Percentiles rank a stretch among this genome's conserved stretches.
Conservation (phyloP, 2,888 invertebrate genomes). For the Perizoma flavofasciatum region DNA sequence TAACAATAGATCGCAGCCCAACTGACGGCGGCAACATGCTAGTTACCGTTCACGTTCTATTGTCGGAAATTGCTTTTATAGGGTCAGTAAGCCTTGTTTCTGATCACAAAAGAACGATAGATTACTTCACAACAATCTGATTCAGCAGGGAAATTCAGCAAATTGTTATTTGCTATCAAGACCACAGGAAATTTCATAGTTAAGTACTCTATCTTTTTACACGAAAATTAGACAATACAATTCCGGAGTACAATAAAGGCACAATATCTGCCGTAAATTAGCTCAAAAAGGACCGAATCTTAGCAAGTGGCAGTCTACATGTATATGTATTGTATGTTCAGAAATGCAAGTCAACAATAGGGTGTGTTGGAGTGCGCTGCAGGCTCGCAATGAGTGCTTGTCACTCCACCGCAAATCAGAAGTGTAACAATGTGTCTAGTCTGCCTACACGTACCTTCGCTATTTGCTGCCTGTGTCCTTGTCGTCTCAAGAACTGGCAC, state of each 20-base stretch:
- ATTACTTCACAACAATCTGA: slow-evolving; percentile 6
- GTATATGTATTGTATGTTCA: slow-evolving; percentile 15
- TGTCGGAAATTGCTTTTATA: slow-evolving; percentile 54
- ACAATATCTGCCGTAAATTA: slow-evolving; percentile 23
- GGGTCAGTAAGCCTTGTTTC: slow-evolving; percentile 38
- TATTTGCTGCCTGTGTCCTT: slow-evolving; percentile 24
- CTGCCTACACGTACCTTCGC: slow-evolving; percentile 23
- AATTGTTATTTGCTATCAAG: too few species aligned
- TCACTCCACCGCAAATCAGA: slow-evolving; percentile 65
- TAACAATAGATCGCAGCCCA: slow-evolving; percentile 67
- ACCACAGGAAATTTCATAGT: neutral
- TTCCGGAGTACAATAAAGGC: slow-evolving; percentile 25
- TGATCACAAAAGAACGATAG: slow-evolving; percentile 14
- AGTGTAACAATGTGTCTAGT: slow-evolving; percentile 47
- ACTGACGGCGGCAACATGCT: slow-evolving; percentile 56
- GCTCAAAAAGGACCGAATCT: slow-evolving; percentile 31
- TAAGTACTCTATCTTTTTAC: too few species aligned
- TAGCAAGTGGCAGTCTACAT: slow-evolving; percentile 23
- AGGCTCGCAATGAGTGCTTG: slow-evolving; percentile 60
- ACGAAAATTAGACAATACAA: slow-evolving; percentile 2
- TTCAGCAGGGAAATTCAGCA: neutral
- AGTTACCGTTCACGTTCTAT: slow-evolving; percentile 51
- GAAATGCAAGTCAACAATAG: slow-evolving; percentile 52
- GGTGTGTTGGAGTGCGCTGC: slow-evolving; percentile 50
- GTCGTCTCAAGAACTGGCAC: slow-evolving; percentile 26